phyloP scores from a whole-genome alignment of 2,797 vertebrate species.

The Brotula barbata region DNA sequence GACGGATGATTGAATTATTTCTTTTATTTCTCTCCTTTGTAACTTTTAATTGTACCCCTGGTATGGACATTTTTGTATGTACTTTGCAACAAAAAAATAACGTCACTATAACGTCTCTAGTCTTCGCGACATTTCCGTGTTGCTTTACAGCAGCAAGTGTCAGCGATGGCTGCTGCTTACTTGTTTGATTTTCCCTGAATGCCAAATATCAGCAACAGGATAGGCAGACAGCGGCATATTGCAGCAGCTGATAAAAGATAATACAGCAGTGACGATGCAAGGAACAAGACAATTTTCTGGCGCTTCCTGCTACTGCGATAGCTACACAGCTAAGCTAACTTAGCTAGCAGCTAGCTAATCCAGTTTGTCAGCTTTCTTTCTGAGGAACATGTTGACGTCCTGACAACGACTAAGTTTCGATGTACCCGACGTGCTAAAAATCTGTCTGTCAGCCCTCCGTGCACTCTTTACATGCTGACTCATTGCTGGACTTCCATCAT shows the following conservation, averaged over 20 bases:
- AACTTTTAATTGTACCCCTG: too few relatives aligned
- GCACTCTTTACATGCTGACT: slow-evolving; percentile 15
- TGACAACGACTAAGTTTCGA: background rate
- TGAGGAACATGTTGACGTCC: slow-evolving; percentile 10
- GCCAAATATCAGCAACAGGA: background rate
- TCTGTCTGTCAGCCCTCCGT: too few relatives aligned
- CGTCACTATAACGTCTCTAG: too few relatives aligned
- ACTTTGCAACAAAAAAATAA: too few relatives aligned
- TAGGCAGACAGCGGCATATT: too few relatives aligned
- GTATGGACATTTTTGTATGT: too few relatives aligned
- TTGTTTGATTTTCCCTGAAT: background rate
- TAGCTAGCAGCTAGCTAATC: slow-evolving; percentile 25
- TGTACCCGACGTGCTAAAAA: slow-evolving; percentile 11
- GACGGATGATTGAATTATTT: too few relatives aligned
- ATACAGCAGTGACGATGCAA: slow-evolving; percentile 40
- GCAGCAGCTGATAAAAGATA: background rate
- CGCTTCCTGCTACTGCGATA: slow-evolving; percentile 27
- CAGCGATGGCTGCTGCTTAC: slow-evolving; percentile 26
- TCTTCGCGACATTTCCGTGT: slow-evolving; percentile 65
- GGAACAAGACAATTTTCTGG: background rate
- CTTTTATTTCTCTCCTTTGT: too few relatives aligned
- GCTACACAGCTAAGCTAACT: slow-evolving; percentile 49
- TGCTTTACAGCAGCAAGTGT: slow-evolving; percentile 70
- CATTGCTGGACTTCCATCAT: background rate
- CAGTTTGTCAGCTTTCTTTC: slow-evolving; percentile 17